Evolutionary conservation across 37 sponge, comb jelly and placozoan genomes (phyloP).

Genomic region (Diacarnus erythraeanus): DNA sequence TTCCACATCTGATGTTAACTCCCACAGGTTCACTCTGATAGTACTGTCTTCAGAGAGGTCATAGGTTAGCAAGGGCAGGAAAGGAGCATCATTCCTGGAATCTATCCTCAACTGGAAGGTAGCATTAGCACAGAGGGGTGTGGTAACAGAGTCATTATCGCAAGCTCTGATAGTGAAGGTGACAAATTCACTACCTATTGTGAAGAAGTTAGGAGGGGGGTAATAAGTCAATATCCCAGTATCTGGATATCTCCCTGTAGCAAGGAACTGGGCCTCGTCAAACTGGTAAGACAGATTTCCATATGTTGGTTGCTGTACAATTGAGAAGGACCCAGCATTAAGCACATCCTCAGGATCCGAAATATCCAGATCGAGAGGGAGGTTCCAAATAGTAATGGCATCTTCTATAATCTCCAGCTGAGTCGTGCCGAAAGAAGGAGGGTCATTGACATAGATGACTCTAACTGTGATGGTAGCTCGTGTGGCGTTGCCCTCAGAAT

Average conservation of each 20-base stretch:
- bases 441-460: constrained; percentile 71
- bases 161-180: constrained; percentile 65
- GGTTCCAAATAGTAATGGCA: constrained; percentile 21
- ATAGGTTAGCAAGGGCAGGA: constrained; percentile 35
- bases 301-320: constrained; percentile 28
- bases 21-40: constrained; percentile 24
- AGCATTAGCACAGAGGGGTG: constrained; percentile 46
- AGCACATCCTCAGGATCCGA: constrained; percentile 74
- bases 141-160: constrained; percentile 59
- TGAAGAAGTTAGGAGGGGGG: constrained; percentile 51
- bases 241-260: constrained; percentile 21
- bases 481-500: constrained; percentile 45
- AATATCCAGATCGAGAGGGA: constrained; percentile 63
- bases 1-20: constrained; percentile 74
- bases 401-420: constrained; percentile 63
- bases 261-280: constrained; percentile 4
- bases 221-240: constrained; percentile 55
- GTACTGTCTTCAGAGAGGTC: constrained; percentile 55
- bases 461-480: constrained; percentile 44
- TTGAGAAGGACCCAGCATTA: constrained; percentile 65
- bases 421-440: constrained; percentile 74
- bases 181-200: constrained; percentile 26
- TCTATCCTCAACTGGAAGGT: constrained; percentile 48
- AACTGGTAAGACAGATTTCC: constrained; percentile 59
- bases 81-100: constrained; percentile 79